phyloP scores from a whole-genome alignment of 1,140 invertebrate genomes.

The Drosophila sproati region DNA sequence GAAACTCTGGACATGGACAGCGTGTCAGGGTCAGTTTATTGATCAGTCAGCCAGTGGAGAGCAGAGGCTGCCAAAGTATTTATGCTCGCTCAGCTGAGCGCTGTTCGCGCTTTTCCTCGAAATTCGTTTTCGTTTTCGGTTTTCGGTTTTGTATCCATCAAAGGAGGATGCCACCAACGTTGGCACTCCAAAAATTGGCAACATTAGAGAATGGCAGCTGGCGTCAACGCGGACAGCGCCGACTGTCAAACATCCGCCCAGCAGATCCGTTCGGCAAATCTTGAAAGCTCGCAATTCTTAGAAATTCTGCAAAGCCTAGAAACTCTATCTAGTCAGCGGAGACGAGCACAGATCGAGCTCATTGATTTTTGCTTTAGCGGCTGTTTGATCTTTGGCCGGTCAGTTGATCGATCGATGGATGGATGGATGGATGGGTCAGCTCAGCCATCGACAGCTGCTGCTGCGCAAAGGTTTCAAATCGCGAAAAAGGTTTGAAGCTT shows the following conservation, averaged over 20 bases:
- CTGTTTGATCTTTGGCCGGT: conserved; percentile 75
- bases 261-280: conserved; percentile 71
- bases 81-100: not conserved
- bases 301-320: conserved; percentile 71
- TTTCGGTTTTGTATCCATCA: conserved; percentile 24
- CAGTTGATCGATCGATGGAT: conserved; percentile 56
- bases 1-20: not conserved
- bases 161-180: conserved; percentile 65
- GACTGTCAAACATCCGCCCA: conserved; percentile 57
- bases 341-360: conserved; percentile 53
- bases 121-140: conserved; percentile 9
- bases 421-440: conserved; percentile 12
- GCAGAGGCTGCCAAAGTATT: not conserved
- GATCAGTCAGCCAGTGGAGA: conserved; percentile 33
- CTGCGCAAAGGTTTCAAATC: conserved; percentile 67
- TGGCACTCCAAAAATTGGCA: conserved; percentile 28
- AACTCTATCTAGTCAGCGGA: conserved; percentile 76
- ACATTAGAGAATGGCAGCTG: conserved; percentile 57
- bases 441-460: conserved; percentile 63
- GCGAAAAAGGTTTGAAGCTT: conserved; percentile 79
- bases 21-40: conserved; percentile 1
- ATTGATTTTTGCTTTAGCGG: conserved; percentile 65
- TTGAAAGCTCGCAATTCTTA: conserved; percentile 74
- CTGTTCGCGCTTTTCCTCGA: conserved; percentile 45
- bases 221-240: conserved; percentile 24